Conservation (phyloP, 2,888 invertebrate species). For the Andrena dorsata region DNA sequence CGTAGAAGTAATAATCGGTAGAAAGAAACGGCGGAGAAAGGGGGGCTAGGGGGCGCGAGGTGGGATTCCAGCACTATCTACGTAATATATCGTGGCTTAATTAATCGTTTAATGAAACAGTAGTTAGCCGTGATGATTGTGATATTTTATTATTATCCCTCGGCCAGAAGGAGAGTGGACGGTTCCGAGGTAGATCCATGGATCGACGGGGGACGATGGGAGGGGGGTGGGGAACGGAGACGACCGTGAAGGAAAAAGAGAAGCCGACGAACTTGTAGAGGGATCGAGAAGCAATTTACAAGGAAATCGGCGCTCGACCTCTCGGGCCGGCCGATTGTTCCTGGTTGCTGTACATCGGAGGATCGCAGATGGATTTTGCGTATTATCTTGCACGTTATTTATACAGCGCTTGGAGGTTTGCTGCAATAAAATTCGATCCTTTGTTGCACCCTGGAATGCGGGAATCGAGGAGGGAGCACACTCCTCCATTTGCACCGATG, state of each 20-base stretch:
- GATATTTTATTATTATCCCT: slow-evolving; percentile 81
- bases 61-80: slow-evolving; percentile 75
- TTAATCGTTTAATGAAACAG: slow-evolving; percentile 84
- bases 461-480: not conserved
- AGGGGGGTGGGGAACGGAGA: slow-evolving; percentile 30
- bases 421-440: not conserved
- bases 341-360: slow-evolving; percentile 52
- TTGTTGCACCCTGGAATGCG: slow-evolving; percentile 4
- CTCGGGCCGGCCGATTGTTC: slow-evolving; percentile 64
- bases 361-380: slow-evolving; percentile 66
- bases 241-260: slow-evolving; percentile 35
- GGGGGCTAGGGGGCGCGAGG: slow-evolving; percentile 38
- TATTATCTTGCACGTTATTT: slow-evolving; percentile 63
- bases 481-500: not conserved
- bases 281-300: slow-evolving; percentile 77
- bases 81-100: slow-evolving; percentile 82
- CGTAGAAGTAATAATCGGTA: slow-evolving; percentile 56
- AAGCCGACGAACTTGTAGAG: slow-evolving; percentile 34
- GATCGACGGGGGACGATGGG: slow-evolving; percentile 50
- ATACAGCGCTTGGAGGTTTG: slow-evolving; percentile 1
- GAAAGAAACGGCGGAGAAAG: slow-evolving; percentile 27
- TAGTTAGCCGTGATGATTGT: slow-evolving; percentile 83
- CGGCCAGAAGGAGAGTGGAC: slow-evolving; percentile 48
- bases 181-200: slow-evolving; percentile 49
- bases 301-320: slow-evolving; percentile 72